Evolutionary conservation across 2,888 invertebrate genomes (phyloP), one percentile per base, ranked within the genome.

Genomic region (Leuctra nigra): DNA sequence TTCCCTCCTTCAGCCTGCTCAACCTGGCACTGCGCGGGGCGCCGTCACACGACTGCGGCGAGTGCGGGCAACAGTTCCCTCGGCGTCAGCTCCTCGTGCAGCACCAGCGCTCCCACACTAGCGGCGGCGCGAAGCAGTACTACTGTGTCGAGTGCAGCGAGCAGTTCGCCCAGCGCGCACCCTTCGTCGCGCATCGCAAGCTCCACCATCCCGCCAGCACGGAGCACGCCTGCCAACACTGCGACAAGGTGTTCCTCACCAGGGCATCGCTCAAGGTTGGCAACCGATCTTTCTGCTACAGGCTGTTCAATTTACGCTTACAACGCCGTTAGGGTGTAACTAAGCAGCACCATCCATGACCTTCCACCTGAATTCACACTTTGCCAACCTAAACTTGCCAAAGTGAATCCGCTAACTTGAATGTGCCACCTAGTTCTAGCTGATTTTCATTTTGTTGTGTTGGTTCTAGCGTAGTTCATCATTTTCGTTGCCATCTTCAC

Each of bases 191-290:
- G 24, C 64, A 65, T 54, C 63, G 63, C 55, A 64, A 62, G 54
- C 61, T 62, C 3, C 66, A 65, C 57, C 62, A 63, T 23, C 61
- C 62, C 1, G 56, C 60, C 55, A 50, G 54, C 23, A 60, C 63
- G 4, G 63, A 69, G 39, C 70, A 72, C 59, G 64, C 63, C 46
- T 73, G 73, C 63, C 68, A 70, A 35, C 69, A 70, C 55, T 73
- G 73, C 57, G 68, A 67, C 25, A 73, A 73, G 61, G 68, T 66
- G 16, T 73, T 73, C 58, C 69, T 71, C 59, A 73, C 72, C 29
- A 64, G 69, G 59, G 71, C 71, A 0, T 71, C 72, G 1, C 67
- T 72, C 48, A 72, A 72, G 70, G 72, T 71, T 64, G n/a, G n/a
- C n/a, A n/a, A n/a, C n/a, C n/a, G n/a, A n/a, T n/a, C n/a, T n/a